These are phyloP conservation scores for Manis pentadactyla DNA, from an alignment of 2,797 vertebrate genomes.

Conservation along the genomic window DNA sequence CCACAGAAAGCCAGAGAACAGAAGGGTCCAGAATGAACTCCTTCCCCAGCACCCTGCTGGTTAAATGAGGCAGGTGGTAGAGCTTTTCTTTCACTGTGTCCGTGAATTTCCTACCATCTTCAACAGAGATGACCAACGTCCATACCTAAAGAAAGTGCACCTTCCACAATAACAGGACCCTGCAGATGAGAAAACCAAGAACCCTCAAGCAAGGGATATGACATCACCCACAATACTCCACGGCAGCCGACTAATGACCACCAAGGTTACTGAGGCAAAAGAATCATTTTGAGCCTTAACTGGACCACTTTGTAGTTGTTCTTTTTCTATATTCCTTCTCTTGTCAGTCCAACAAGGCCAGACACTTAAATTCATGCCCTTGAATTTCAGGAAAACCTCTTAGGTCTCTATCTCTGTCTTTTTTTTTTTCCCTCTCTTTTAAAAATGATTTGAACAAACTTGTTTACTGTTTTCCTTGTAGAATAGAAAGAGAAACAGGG, in stretches of 20 bases:
- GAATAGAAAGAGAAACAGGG: background rate
- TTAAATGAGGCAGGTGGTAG: background rate
- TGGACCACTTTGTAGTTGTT: background rate
- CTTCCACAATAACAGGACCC: background rate
- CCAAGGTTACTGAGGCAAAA: background rate
- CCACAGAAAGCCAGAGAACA: background rate
- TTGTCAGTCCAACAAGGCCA: background rate
- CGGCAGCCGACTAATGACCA: background rate
- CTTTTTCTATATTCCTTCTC: background rate
- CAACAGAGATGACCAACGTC: background rate
- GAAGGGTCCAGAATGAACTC: background rate
- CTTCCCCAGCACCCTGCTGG: background rate
- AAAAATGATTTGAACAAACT: background rate
- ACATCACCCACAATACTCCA: no score
- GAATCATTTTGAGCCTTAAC: background rate
- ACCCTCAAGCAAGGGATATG: background rate
- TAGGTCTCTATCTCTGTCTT: background rate
- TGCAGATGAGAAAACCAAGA: background rate
- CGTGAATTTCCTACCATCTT: background rate
- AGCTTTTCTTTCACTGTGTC: background rate
- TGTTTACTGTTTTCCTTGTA: conserved; percentile 9
- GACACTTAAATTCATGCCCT: background rate
- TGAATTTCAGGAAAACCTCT: background rate
- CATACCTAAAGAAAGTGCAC: background rate
- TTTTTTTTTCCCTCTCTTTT: background rate